Conservation (phyloP, 2,888 invertebrate genomes). For the Tipula unca region DNA sequence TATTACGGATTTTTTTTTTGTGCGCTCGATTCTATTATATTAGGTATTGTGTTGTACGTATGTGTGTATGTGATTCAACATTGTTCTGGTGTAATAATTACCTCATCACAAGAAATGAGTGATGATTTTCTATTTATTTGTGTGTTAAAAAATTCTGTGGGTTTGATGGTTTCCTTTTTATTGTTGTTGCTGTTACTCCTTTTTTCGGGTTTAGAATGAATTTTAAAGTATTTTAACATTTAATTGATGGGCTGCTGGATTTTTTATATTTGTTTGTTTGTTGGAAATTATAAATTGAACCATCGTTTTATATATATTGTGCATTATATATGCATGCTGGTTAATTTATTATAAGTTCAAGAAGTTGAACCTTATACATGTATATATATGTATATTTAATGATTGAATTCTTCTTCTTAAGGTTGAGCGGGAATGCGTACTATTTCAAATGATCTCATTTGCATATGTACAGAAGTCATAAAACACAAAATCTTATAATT, state of each 20-base stretch:
- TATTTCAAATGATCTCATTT: neutral
- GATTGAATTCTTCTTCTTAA: neutral
- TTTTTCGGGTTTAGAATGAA: too few species aligned
- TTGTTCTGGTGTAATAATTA: constrained; percentile 1
- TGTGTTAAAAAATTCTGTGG: neutral
- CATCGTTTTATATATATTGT: neutral
- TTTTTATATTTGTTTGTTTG: neutral
- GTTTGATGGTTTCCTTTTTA: neutral
- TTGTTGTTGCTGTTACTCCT: neutral
- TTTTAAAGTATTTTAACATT: neutral
- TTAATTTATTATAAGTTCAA: neutral
- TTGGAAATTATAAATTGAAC: neutral
- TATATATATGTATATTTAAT: neutral
- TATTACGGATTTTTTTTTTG: neutral
- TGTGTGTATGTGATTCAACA: neutral
- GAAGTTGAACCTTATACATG: neutral
- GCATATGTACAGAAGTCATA: neutral
- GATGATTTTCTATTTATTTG: neutral
- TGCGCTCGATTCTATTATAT: neutral
- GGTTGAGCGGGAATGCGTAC: neutral
- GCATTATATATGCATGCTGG: neutral
- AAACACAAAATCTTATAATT: neutral
- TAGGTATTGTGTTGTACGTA: neutral
- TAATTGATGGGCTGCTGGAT: neutral
- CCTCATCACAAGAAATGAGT: neutral